Evolutionary conservation across 2,113 vertebrate species (phyloP), one percentile per base, ranked within the genome.

Genomic region (Mastomys coucha): DNA sequence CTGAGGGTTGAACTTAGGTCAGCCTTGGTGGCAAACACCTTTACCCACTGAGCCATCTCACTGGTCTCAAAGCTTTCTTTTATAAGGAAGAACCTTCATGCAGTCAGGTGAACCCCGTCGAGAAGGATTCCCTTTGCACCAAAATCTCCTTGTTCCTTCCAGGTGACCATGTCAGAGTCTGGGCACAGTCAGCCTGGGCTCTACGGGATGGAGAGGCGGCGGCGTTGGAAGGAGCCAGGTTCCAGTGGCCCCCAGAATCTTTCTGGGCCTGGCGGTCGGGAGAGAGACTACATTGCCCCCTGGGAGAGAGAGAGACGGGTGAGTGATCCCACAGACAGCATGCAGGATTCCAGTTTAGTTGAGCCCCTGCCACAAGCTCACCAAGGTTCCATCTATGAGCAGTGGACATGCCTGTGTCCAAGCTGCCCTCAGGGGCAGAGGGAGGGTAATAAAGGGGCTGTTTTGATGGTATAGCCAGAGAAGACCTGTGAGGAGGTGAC

Each of bases 141-240:
- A 19, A 14, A 67, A 12, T 24, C 24, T 7, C 53, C 28, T 87
- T 22, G 8, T 65, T 91, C 42, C 80, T 33, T 53, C n/a, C 12
- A 96, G 95, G 96, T 12, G 24, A 82, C 65, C 92, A 99, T 99
- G 99, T 99, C 99, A 0, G 99, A 99, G 96, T 99, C 99, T 1
- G 99, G 99, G 5, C 99, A 99, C 98, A 99, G 99, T 95, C 99
- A 99, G 96, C 99, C 99, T 0, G 99, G 99, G 4, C 98, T 99
- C 96, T 99, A 99, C 39, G 99, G 99, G 4, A 98, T 98, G 78
- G 99, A 99, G n/a, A 98, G 99, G 87, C 98, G 99, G 75, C 98
- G 99, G 33, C 98, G 99, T 60, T 99, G 99, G 94, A 98, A 98
- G 97, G 99, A 99, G 26, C 93, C 98, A 1, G 99, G 99, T 49